Evolutionary conservation across 2,113 vertebrate genomes (phyloP), one percentile per base, ranked within the genome.

Genomic region (Salvelinus sp.): DNA sequence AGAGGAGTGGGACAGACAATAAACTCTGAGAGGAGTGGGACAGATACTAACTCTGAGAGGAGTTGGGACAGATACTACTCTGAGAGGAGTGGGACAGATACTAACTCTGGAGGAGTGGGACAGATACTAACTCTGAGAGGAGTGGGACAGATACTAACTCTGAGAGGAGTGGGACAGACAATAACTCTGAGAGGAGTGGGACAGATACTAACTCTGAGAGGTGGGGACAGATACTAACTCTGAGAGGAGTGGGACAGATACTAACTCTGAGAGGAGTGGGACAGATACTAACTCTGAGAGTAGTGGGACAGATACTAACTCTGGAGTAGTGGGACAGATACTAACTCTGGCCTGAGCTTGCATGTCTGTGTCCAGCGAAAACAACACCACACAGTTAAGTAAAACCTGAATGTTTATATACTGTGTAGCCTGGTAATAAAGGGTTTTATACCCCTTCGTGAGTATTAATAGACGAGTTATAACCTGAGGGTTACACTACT

Each of bases 281-380:
- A 82, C 22, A 72, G 81, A 88, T 83, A 87, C 87, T 86, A 84
- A 84, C 82, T 82, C 86, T 87, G 57, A 5, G 25, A 25, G 25
- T 1, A 73, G 79, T 70, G 76, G 85, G 83, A 82, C 22, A 72
- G 81, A 88, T 83, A 87, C 87, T 86, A 84, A 84, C 82, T 82
- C 86, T 87, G 57, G 25, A 25, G 18, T 23, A 73, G 79, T 70
- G 76, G 85, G 83, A 82, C 22, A 72, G 81, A 88, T 83, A 87
- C 87, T 86, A 84, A 84, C 82, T 82, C 86, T 87, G 57, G 18
- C 87, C 89, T 70, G 79, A 76, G 79, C 87, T 87, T 38, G 30
- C 30, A 33, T 68, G 28, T 33, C 66, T n/a, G 20, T n/a, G 30
- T 68, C 66, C 18, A 22, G n/a, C n/a, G 1, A 22, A 22, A 62